Percentiles rank a stretch among this genome's conserved stretches.
phyloP scores from a whole-genome alignment of 1,140 invertebrate genomes.

The Aradophagus sp. region DNA sequence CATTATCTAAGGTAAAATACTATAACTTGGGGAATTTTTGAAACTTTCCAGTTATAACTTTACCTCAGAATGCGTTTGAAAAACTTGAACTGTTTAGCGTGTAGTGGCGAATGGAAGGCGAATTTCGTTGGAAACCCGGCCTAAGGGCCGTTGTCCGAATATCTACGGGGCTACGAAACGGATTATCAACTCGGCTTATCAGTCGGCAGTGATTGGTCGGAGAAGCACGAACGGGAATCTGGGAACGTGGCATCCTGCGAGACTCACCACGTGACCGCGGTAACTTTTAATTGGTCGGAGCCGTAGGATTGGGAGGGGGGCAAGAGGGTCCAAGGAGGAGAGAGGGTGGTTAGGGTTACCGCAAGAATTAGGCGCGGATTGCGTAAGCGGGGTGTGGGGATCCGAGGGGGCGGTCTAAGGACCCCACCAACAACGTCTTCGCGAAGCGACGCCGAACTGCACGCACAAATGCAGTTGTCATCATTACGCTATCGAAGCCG shows the following conservation, averaged over 20 bases:
- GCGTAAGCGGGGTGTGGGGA: slow-evolving; percentile 56
- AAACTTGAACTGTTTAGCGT: too few species aligned
- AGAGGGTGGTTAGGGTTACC: slow-evolving; percentile 63
- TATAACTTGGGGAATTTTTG: too few species aligned
- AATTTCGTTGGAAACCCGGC: too few species aligned
- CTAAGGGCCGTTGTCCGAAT: too few species aligned
- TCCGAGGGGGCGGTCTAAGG: slow-evolving; percentile 68
- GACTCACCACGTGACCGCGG: slow-evolving; percentile 68
- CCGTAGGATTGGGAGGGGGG: slow-evolving; percentile 42
- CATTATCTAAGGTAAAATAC: too few species aligned
- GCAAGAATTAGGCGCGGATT: slow-evolving; percentile 66
- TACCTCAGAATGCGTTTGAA: too few species aligned
- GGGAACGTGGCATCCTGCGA: slow-evolving; percentile 44
- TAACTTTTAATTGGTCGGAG: slow-evolving; percentile 73
- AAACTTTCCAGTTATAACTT: too few species aligned
- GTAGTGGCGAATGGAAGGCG: too few species aligned
- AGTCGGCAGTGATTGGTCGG: slow-evolving; percentile 4
- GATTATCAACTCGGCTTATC: slow-evolving; percentile 10
- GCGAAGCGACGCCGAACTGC: neutral
- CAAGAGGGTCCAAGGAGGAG: slow-evolving; percentile 47
- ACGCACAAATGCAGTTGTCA: slow-evolving; percentile 27
- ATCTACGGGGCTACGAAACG: too few species aligned
- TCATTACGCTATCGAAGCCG: slow-evolving; percentile 1
- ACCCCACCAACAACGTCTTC: slow-evolving; percentile 73
- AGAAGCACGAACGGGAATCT: slow-evolving; percentile 32